Evolutionary conservation across 2,797 vertebrate genomes (phyloP).

Genomic region (Eidolon dupreanum): DNA sequence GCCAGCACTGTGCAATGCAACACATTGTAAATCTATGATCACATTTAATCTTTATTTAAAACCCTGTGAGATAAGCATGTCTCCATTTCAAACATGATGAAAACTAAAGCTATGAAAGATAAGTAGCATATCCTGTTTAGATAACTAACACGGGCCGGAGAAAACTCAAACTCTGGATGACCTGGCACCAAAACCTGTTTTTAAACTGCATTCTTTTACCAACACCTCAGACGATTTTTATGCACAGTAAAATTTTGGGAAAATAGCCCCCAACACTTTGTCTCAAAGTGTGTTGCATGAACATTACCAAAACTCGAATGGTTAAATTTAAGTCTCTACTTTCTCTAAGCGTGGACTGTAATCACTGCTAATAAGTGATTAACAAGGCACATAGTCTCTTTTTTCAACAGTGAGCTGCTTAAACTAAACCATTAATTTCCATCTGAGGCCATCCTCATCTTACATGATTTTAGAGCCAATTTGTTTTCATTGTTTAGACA

Average conservation of each 20-base stretch:
- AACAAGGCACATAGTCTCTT: background rate
- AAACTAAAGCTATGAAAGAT: background rate
- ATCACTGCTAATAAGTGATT: background rate
- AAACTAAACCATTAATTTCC: background rate
- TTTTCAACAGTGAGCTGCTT: background rate
- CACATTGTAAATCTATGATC: background rate
- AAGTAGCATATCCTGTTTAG: background rate
- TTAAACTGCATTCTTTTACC: background rate
- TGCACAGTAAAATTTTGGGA: background rate
- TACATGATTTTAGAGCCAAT: background rate
- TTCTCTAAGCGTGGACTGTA: background rate
- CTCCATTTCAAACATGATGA: constrained; percentile 11
- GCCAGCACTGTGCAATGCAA: too few relatives aligned
- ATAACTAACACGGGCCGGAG: background rate
- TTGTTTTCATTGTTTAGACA: background rate
- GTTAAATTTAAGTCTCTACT: background rate
- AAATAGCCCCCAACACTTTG: background rate
- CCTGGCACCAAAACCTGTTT: background rate
- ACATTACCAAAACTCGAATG: background rate
- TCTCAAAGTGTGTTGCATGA: background rate
- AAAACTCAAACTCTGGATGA: background rate
- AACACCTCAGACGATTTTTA: background rate
- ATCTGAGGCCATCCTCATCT: background rate
- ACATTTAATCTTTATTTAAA: background rate
- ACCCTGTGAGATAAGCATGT: background rate